Base-by-base conservation (phyloP, 1,140 invertebrate species). In the Megathymus violae region DNA sequence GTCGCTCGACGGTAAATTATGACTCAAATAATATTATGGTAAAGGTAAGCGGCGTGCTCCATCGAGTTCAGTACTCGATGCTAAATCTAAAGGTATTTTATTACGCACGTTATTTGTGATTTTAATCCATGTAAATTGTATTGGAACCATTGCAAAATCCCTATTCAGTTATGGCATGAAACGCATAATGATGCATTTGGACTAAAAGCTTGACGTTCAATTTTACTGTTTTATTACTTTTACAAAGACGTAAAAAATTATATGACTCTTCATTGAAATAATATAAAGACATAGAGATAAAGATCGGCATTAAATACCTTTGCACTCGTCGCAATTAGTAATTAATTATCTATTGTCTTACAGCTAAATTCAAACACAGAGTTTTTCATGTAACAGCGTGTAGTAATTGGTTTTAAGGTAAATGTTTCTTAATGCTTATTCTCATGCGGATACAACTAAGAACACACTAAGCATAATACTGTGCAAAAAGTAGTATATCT, bases 1-100 rank as follows among this genome's bases (percentile, higher is more conserved):
- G 61, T 76, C 74, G 67, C 67, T 51, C 58, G 63, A 69, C 67
- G 60, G 78, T 82, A 82, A 82, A 79, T 82, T 82, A 81, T 78
- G 75, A 72, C 65, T 81, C 73, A 75, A 82, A 82, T 81, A 80
- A 85, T 80, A 82, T 82, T 81, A 83, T 82, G 79, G 72, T 80
- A 78, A 80, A 78, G 70, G 69, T 71, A 71, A 71, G 73, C 72
- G 69, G 19, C 38, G 65, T 60, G n/a, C n/a, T 71, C 19, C 38
- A 62, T 71, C 43, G 27, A 67, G 50, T 69, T 68, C 58, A 64
- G 56, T 66, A 58, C 40, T 31, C 40, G 51, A 9, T 63, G 59
- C 34, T 64, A 59, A 14, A 62, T 64, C 40, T 59, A 59, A 14
- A 66, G 66, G 56, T 47, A 56, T 64, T 64, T 58, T 58, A 70